Conservation (phyloP, 2,797 vertebrate species). For the Parotocinclus haroldoi region DNA sequence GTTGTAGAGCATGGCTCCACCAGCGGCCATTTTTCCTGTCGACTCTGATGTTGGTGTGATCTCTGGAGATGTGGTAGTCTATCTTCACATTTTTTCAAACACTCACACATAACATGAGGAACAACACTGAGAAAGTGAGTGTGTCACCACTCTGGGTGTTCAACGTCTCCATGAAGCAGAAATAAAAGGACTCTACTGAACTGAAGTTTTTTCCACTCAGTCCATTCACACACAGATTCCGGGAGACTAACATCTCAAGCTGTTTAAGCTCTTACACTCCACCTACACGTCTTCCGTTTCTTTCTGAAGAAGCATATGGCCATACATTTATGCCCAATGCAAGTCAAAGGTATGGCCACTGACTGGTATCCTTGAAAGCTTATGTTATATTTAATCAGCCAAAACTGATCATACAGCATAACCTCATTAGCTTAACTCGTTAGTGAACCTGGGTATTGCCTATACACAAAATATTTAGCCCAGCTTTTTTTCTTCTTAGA, state of each 20-base stretch:
- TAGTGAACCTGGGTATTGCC: not conserved
- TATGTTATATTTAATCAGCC: not conserved
- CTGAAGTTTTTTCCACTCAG: not conserved
- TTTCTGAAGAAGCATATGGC: conserved; percentile 18
- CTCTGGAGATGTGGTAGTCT: conserved; percentile 26
- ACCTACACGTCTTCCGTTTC: conserved; percentile 4
- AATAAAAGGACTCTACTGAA: conserved; percentile 13
- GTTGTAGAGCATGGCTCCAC: conserved; percentile 38
- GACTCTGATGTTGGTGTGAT: conserved; percentile 21
- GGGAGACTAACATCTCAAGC: not conserved
- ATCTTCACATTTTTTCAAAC: conserved; percentile 1
- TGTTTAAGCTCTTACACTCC: not conserved
- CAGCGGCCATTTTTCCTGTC: conserved; percentile 35
- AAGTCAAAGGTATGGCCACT: not conserved
- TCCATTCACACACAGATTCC: not conserved
- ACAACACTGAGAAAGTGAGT: not conserved
- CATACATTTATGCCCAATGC: not conserved
- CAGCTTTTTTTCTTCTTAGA: not conserved
- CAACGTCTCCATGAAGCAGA: conserved; percentile 8
- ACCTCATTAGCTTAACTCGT: not conserved
- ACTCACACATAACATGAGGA: not conserved
- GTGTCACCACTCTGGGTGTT: conserved; percentile 11
- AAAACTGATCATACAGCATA: not conserved
- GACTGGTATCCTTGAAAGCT: not conserved
- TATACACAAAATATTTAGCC: too few relatives aligned